Conservation (phyloP, 2,888 invertebrate genomes). For the Pristionchus japonicus region DNA sequence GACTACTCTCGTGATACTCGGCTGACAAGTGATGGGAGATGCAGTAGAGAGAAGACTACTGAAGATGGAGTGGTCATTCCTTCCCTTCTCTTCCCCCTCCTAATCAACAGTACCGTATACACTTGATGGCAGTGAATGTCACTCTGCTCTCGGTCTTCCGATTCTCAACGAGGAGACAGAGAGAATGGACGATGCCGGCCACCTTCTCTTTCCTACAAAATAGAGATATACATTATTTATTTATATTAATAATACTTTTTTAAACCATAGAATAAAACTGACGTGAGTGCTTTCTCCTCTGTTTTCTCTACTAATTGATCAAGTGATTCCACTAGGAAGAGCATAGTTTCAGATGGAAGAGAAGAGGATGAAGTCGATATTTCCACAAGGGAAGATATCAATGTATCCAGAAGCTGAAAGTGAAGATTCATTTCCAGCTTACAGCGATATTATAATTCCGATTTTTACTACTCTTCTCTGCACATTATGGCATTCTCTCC, state of each 20-base stretch:
- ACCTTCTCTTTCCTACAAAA: slow-evolving; percentile 22
- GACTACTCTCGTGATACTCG: slow-evolving; percentile 24
- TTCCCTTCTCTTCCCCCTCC: not conserved
- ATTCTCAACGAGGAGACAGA: slow-evolving; percentile 12
- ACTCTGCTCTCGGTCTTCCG: not conserved
- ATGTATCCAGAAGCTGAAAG: not conserved
- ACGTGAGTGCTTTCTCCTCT: not conserved
- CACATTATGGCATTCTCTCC: too few relatives aligned
- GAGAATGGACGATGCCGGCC: not conserved
- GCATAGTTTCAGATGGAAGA: not conserved
- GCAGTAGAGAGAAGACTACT: slow-evolving; percentile 2
- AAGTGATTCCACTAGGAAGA: slow-evolving; percentile 37
- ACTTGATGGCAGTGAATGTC: not conserved
- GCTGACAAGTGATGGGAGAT: not conserved
- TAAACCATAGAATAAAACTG: not conserved
- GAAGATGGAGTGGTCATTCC: not conserved
- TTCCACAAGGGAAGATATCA: not conserved
- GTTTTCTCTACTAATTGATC: slow-evolving; percentile 6
- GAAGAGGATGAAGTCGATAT: not conserved
- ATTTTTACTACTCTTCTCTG: too few relatives aligned
- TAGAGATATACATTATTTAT: too few relatives aligned
- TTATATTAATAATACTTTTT: not conserved
- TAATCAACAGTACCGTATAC: not conserved
- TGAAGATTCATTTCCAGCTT: not conserved
- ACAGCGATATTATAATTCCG: too few relatives aligned